A percentile compares a stretch with the other conserved stretches of the same genome.
phyloP scores from a whole-genome alignment of 2,797 vertebrate species.

The Syndactyla subalaris region DNA sequence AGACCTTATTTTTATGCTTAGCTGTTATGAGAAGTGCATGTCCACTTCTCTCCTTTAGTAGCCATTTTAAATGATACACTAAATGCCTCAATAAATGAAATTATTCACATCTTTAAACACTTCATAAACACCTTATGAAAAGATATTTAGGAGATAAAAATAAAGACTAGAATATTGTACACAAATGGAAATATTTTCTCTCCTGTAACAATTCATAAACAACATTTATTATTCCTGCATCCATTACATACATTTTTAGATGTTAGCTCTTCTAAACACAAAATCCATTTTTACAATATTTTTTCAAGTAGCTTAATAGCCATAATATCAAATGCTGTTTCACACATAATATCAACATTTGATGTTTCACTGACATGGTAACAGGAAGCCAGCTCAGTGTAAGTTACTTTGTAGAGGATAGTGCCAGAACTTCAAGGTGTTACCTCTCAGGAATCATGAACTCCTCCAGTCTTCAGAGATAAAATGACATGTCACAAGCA shows the following conservation, averaged over 20 bases:
- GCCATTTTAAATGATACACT: background rate
- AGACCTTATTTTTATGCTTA: background rate
- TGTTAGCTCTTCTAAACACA: background rate
- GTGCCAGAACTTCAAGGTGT: slow-evolving; percentile 7
- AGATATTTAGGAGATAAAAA: background rate
- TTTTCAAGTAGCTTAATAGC: background rate
- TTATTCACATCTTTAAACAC: background rate
- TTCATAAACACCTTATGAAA: background rate
- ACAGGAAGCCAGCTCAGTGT: background rate
- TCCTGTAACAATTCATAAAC: background rate
- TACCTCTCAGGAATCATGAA: background rate
- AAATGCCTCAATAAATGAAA: background rate
- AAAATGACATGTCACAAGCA: background rate
- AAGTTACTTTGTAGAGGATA: background rate
- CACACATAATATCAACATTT: background rate
- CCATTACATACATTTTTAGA: background rate
- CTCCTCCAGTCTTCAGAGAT: background rate
- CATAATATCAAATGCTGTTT: background rate
- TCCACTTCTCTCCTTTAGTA: background rate
- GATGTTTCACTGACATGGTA: background rate
- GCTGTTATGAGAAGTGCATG: background rate
- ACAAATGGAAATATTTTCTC: background rate
- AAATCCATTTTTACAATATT: background rate
- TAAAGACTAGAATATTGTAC: background rate
- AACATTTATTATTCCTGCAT: background rate